phyloP scores from a whole-genome alignment of 2,888 invertebrate species.

The Serripes groenlandicus region DNA sequence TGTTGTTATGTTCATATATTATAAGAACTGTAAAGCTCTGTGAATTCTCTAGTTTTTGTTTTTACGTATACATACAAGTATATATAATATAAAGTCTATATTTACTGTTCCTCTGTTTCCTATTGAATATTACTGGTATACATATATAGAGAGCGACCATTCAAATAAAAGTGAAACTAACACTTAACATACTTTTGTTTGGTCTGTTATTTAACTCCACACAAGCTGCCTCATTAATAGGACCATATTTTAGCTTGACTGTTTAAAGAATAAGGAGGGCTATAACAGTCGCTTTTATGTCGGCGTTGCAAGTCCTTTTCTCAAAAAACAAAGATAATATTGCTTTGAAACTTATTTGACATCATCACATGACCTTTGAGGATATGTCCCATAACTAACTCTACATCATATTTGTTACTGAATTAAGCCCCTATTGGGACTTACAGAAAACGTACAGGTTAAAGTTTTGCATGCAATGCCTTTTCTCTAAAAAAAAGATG shows the following conservation, averaged over 20 bases:
- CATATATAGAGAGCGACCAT: conserved; percentile 23
- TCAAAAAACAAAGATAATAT: neutral
- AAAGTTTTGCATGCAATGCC: no score
- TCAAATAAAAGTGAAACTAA: conserved; percentile 14
- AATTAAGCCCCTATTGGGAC: no score
- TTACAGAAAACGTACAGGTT: no score
- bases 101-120: conserved; percentile 19
- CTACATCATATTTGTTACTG: no score
- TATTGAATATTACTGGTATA: conserved; percentile 14
- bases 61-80: conserved; percentile 6
- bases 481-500: no score
- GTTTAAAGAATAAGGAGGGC: neutral
- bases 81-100: neutral
- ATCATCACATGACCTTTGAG: no score
- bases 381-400: no score
- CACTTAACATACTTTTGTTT: neutral
- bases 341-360: no score
- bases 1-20: neutral
- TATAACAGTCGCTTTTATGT: neutral
- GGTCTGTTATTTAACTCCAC: neutral
- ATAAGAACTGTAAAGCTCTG: neutral
- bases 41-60: neutral
- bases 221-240: neutral
- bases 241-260: neutral
- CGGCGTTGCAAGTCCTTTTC: neutral